These are phyloP conservation scores for Callionymus lyra DNA, from an alignment of 2,113 vertebrate species.

Conservation along the genomic window DNA sequence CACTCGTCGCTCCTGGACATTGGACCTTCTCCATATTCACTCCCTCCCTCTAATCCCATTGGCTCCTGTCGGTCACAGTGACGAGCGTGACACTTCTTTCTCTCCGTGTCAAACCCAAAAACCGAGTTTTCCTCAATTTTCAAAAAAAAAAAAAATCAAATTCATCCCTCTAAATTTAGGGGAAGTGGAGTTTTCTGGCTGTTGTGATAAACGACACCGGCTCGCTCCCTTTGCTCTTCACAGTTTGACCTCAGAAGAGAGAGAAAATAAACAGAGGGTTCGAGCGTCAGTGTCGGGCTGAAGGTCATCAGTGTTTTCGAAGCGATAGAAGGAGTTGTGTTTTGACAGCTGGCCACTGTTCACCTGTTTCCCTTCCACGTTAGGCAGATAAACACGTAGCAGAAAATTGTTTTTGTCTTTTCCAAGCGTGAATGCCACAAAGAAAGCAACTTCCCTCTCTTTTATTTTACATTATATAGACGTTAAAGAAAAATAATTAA, in stretches of 20 bases:
- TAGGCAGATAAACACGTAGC: conserved; percentile 18
- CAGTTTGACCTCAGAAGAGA: conserved; percentile 21
- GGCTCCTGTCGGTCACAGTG: conserved; percentile 25
- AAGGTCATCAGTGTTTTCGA: conserved; percentile 47
- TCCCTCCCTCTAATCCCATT: conserved; percentile 24
- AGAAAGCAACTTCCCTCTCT: too few relatives aligned
- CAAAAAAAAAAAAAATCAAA: conserved; percentile 15
- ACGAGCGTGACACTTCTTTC: conserved; percentile 14
- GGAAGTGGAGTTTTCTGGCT: neutral
- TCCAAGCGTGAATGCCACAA: too few relatives aligned
- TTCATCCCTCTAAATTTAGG: neutral
- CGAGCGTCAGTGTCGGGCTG: conserved; percentile 16
- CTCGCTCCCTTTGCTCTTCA: conserved; percentile 10
- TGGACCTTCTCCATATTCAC: conserved; percentile 11
- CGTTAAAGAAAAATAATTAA: too few relatives aligned
- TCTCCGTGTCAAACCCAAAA: conserved; percentile 11
- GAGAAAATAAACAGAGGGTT: conserved; percentile 30
- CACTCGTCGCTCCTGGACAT: conserved; percentile 20
- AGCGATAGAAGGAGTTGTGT: conserved; percentile 39
- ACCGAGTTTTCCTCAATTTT: conserved; percentile 20
- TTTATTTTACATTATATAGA: too few relatives aligned
- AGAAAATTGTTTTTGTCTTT: conserved; percentile 7
- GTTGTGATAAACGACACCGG: neutral
- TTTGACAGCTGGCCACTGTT: conserved; percentile 47
- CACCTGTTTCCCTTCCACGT: conserved; percentile 29